Conservation (phyloP, 2,797 vertebrate species). For the Trachurus trachurus region DNA sequence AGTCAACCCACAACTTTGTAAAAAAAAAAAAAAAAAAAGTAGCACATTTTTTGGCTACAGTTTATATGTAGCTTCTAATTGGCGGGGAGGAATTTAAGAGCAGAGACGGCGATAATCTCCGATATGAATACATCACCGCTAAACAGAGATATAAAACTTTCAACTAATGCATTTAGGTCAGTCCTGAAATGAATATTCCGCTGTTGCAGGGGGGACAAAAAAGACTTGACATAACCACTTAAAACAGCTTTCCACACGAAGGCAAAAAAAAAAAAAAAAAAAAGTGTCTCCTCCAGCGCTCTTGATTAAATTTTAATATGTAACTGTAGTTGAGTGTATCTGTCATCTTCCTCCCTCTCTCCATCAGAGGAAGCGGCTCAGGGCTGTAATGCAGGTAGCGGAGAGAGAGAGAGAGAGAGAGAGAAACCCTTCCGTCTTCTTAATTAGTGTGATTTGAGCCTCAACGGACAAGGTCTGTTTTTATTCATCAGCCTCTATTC, state of each 20-base stretch:
- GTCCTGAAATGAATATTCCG: conserved; percentile 53
- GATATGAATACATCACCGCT: conserved; percentile 35
- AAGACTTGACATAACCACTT: conserved; percentile 63
- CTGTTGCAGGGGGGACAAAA: conserved; percentile 42
- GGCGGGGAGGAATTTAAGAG: conserved; percentile 14
- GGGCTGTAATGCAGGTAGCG: conserved; percentile 49
- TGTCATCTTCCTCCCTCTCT: conserved; percentile 45
- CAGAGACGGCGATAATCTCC: conserved; percentile 15
- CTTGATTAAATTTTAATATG: conserved; percentile 65
- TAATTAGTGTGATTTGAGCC: conserved; percentile 69
- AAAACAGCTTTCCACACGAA: conserved; percentile 46
- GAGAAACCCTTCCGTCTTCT: conserved; percentile 34
- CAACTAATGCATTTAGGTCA: conserved; percentile 72
- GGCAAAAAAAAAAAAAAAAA: conserved; percentile 38
- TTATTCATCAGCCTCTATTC: conserved; percentile 71
- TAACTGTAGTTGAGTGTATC: conserved; percentile 45
- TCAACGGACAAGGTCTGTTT: conserved; percentile 60
- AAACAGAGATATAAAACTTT: conserved; percentile 47
- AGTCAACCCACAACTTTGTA: not conserved
- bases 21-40: not conserved
- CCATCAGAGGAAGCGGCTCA: conserved; percentile 18
- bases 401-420: too few relatives aligned
- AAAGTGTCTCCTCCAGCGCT: conserved; percentile 57
- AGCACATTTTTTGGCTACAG: not conserved
- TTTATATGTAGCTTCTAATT: conserved; percentile 36